Evolutionary conservation across 2,888 invertebrate species (phyloP).

Genomic region (Drosophila nr. fundita): DNA sequence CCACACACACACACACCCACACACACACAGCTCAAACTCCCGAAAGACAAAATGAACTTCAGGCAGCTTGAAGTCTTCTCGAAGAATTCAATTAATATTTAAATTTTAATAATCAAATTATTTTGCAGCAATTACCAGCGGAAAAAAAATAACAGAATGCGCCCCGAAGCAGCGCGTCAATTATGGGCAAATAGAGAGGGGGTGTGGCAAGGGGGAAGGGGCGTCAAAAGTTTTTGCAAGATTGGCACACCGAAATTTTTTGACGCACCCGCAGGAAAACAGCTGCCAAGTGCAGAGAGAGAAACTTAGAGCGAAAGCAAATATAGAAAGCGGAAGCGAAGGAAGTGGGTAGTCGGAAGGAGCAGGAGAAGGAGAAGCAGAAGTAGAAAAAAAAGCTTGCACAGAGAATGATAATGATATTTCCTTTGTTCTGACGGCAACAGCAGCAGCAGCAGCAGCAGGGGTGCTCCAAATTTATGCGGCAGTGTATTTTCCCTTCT

Average conservation of each 20-base stretch:
- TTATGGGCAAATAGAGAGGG: constrained; percentile 8
- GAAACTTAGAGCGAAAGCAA: constrained; percentile 16
- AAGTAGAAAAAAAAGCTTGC: constrained; percentile 38
- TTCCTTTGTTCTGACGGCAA: constrained; percentile 47
- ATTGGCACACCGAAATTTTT: constrained; percentile 50
- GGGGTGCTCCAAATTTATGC: constrained; percentile 64
- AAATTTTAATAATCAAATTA: constrained; percentile 81
- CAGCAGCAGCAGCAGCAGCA: constrained; percentile 24
- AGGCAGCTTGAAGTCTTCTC: constrained; percentile 5
- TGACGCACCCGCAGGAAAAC: constrained; percentile 61
- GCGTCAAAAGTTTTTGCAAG: constrained; percentile 51
- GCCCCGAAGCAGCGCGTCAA: constrained; percentile 37
- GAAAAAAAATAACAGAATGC: constrained; percentile 2
- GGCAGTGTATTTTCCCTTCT: constrained; percentile 31
- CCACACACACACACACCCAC: constrained; percentile 6
- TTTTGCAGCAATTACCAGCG: constrained; percentile 70
- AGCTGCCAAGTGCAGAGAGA: constrained; percentile 57
- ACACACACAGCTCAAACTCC: background rate
- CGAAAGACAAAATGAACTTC: constrained; percentile 23
- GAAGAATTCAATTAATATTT: constrained; percentile 76
- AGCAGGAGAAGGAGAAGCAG: constrained; percentile 20
- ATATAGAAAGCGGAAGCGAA: constrained; percentile 2
- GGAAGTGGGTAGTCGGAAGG: background rate
- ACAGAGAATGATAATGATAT: constrained; percentile 62
- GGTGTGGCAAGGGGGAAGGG: background rate